phyloP scores from a whole-genome alignment of 2,113 vertebrate species.

The Scomber scombrus region DNA sequence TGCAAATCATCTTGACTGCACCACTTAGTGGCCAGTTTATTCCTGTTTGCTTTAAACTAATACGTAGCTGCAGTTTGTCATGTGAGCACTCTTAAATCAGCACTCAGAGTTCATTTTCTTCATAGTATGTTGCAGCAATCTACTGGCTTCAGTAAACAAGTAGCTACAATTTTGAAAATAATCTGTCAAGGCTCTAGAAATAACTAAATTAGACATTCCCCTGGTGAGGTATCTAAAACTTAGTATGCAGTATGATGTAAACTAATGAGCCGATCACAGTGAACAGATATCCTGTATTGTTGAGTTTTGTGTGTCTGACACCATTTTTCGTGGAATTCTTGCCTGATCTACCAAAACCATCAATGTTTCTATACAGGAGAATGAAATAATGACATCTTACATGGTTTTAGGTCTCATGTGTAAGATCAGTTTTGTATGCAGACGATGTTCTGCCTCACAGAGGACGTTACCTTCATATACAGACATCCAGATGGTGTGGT shows the following conservation, averaged over 20 bases:
- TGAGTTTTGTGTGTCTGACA: neutral
- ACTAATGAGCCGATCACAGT: neutral
- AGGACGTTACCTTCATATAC: conserved; percentile 41
- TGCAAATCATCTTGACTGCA: too few species aligned
- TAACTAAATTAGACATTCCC: neutral
- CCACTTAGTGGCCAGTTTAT: too few species aligned
- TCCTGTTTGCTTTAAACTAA: too few species aligned
- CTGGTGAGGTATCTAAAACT: neutral
- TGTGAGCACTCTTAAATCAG: too few species aligned
- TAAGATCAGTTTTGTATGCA: conserved; percentile 51
- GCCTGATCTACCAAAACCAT: neutral
- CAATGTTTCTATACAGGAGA: neutral
- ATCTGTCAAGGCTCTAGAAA: neutral
- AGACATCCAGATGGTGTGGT: conserved; percentile 56
- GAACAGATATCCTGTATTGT: neutral
- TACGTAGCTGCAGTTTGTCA: too few species aligned
- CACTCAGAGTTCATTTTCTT: too few species aligned
- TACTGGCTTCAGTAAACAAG: too few species aligned
- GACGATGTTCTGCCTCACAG: conserved; percentile 1
- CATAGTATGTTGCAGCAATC: too few species aligned
- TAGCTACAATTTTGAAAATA: neutral
- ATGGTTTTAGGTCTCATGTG: neutral
- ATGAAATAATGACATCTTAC: too few species aligned
- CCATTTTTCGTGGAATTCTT: too few species aligned
- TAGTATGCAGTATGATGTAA: too few species aligned